Conservation (phyloP, 2,113 vertebrate species). For the Macaca mulatta region DNA sequence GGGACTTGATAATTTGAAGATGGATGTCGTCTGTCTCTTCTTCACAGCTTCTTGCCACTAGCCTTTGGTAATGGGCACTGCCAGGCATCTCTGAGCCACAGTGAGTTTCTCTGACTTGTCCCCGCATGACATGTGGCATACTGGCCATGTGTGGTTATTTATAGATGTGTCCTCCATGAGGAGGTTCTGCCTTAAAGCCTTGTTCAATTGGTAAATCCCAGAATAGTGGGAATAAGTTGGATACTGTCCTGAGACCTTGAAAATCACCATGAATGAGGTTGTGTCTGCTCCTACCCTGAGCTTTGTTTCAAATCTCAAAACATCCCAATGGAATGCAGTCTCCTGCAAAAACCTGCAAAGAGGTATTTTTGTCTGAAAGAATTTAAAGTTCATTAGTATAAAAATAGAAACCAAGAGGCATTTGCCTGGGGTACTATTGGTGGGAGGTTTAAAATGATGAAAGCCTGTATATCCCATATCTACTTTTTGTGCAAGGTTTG, state of each 20-base stretch:
- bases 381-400: not conserved
- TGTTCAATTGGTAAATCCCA: not conserved
- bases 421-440: too few relatives aligned
- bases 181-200: not conserved
- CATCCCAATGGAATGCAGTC: not conserved
- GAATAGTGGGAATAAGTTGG: not conserved
- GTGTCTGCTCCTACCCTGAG: not conserved
- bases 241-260: not conserved
- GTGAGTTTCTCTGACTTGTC: not conserved
- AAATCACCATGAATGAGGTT: not conserved
- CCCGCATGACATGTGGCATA: not conserved
- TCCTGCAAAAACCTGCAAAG: not conserved
- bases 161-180: not conserved
- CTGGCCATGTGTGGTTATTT: not conserved
- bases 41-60: not conserved
- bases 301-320: not conserved
- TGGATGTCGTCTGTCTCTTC: not conserved
- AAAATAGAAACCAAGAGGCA: not conserved
- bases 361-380: too few relatives aligned
- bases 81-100: not conserved
- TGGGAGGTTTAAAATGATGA: not conserved
- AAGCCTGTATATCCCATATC: not conserved
- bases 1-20: not conserved
- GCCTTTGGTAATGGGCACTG: not conserved
- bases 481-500: not conserved